Evolutionary conservation across 2,113 vertebrate genomes (phyloP).

Genomic region (Triplophysa dalaica): DNA sequence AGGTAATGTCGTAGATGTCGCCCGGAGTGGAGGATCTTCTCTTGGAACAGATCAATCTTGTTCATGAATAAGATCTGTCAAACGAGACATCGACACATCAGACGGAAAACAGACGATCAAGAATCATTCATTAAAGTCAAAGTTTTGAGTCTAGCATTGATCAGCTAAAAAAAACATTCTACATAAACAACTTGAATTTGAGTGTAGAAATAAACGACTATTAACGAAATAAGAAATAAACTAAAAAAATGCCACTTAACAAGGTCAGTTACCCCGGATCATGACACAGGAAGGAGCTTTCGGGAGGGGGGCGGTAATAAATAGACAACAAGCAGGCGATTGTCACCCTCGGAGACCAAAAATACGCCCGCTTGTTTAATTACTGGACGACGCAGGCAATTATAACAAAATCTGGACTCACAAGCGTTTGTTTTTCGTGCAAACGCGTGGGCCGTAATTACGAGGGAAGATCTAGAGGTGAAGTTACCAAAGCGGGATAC

Average conservation of each 20-base stretch:
- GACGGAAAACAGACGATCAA: neutral
- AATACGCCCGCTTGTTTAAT: slow-evolving; percentile 60
- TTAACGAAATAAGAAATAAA: too few species aligned
- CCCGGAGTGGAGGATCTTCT: slow-evolving; percentile 75
- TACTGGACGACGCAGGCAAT: slow-evolving; percentile 54
- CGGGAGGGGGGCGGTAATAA: slow-evolving; percentile 41
- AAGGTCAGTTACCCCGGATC: slow-evolving; percentile 58
- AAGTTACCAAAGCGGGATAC: slow-evolving; percentile 3
- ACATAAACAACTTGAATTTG: too few species aligned
- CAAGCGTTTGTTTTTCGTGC: neutral
- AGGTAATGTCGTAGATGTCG: slow-evolving; percentile 74
- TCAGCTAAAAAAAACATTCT: neutral
- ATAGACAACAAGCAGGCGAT: slow-evolving; percentile 52
- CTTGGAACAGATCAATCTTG: slow-evolving; percentile 81
- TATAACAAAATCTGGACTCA: slow-evolving; percentile 40
- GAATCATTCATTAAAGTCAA: too few species aligned
- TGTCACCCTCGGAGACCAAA: slow-evolving; percentile 50
- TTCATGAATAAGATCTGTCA: slow-evolving; percentile 81
- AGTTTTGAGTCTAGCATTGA: too few species aligned
- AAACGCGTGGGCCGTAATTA: slow-evolving; percentile 16
- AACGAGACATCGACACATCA: neutral
- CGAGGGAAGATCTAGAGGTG: neutral
- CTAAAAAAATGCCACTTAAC: slow-evolving; percentile 54
- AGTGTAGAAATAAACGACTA: neutral
- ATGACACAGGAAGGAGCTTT: slow-evolving; percentile 51